Base-by-base conservation (phyloP, 1,140 invertebrate genomes). In the Octopus bimaculoides region DNA sequence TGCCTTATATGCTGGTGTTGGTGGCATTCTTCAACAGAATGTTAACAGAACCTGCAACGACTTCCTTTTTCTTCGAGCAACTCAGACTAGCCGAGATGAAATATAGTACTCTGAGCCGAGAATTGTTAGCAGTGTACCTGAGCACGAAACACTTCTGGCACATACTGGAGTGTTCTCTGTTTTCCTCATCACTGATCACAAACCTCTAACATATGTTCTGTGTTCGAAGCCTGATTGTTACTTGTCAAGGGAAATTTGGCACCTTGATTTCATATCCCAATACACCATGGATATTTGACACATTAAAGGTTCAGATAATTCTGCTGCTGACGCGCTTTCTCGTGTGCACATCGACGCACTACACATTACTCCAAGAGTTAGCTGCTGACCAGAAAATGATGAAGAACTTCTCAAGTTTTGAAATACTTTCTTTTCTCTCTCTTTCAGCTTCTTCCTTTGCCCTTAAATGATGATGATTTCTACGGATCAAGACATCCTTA, bases 191-290 rank as follows among this genome's bases (percentile, higher is more conserved):
- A 66, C 61, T n/a, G 61, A 66, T n/a, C 61, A 66, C 61, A 66
- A 66, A 66, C 61, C 61, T 9, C 61, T 66, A 88, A 78, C 90
- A 87, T 5, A 77, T 80, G 52, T 17, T 8, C 8, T 66, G n/a
- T 66, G 9, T 9, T 66, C 61, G 61, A 66, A 66, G n/a, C n/a
- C 61, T 66, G n/a, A n/a, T n/a, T n/a, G 61, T n/a, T 66, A 66
- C 61, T 66, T n/a, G 9, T n/a, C n/a, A 9, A 66, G 61, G 61
- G 61, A 66, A 66, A 66, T 66, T 66, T n/a, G 61, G 9, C 61
- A 66, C 61, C 61, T 66, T n/a, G 61, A 66, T n/a, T 66, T 66
- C 61, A 66, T 66, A 9, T 66, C 61, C 61, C 9, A 66, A 66
- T 66, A 10, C 61, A 66, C 61, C 61, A 66, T 9, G 9, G 61